Percentiles rank a stretch among this genome's conserved stretches.
Evolutionary conservation across 2,888 invertebrate species (phyloP).

Genomic region (Frankliniella fusca): DNA sequence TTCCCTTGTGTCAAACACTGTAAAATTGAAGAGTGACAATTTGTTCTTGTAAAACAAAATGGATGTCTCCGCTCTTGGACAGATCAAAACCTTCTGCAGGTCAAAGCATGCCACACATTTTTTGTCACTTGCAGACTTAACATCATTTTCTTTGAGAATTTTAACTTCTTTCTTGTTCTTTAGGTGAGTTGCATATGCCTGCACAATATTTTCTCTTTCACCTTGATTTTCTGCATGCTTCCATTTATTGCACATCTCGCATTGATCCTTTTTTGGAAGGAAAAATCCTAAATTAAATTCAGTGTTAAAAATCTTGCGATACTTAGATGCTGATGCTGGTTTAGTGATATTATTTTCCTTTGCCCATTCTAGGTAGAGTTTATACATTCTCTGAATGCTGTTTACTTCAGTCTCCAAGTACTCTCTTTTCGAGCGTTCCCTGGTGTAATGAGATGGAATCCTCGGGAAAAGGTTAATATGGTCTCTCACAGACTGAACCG

Average conservation of each 20-base stretch:
- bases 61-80: background rate
- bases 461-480: too few species aligned
- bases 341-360: background rate
- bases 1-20: too few species aligned
- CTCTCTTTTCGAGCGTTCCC: background rate
- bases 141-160: background rate
- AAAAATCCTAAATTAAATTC: background rate
- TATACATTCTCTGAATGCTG: background rate
- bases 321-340: background rate
- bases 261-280: background rate
- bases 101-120: background rate
- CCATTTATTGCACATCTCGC: background rate
- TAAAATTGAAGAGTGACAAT: too few species aligned
- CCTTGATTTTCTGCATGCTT: background rate
- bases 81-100: background rate
- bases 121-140: background rate
- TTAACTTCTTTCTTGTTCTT: background rate
- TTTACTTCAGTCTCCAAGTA: background rate
- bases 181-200: background rate
- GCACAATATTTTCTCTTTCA: background rate
- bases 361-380: background rate
- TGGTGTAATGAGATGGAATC: too few species aligned
- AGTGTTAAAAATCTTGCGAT: background rate
- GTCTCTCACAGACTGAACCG: too few species aligned
- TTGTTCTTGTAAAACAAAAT: background rate